Conservation (phyloP, 1,140 invertebrate species). For the Solen grandis region DNA sequence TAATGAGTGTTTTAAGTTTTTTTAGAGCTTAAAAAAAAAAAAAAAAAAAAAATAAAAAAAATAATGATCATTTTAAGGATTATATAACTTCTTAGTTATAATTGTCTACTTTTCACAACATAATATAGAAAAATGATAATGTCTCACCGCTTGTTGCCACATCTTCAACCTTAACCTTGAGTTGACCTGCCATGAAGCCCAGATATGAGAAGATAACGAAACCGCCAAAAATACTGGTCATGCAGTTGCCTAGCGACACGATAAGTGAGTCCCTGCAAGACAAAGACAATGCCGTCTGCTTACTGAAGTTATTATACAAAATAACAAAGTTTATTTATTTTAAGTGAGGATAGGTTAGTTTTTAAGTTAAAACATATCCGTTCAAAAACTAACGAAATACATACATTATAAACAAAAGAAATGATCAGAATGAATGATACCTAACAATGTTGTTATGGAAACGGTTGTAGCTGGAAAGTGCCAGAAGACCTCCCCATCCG, state of each 20-base stretch:
- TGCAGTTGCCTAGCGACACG: conserved; percentile 96
- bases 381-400: too few species aligned
- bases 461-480: conserved; percentile 91
- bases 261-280: conserved; percentile 93
- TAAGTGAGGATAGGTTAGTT: too few species aligned
- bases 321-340: too few species aligned
- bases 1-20: too few species aligned
- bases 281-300: neutral
- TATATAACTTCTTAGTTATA: too few species aligned
- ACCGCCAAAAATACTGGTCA: conserved; percentile 98
- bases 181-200: conserved; percentile 94
- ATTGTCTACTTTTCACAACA: too few species aligned
- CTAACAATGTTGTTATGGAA: conserved; percentile 83
- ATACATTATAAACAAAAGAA: neutral
- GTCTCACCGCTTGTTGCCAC: conserved; percentile 33
- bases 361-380: too few species aligned
- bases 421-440: conserved; percentile 35
- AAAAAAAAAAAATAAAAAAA: too few species aligned
- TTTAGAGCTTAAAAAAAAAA: too few species aligned
- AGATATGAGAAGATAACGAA: conserved; percentile 99
- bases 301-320: too few species aligned
- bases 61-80: too few species aligned
- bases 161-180: conserved; percentile 25
- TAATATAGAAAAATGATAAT: too few species aligned
- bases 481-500: conserved; percentile 93